Base-by-base conservation (phyloP, 2,113 vertebrate genomes). In the Loxodonta africana region DNA sequence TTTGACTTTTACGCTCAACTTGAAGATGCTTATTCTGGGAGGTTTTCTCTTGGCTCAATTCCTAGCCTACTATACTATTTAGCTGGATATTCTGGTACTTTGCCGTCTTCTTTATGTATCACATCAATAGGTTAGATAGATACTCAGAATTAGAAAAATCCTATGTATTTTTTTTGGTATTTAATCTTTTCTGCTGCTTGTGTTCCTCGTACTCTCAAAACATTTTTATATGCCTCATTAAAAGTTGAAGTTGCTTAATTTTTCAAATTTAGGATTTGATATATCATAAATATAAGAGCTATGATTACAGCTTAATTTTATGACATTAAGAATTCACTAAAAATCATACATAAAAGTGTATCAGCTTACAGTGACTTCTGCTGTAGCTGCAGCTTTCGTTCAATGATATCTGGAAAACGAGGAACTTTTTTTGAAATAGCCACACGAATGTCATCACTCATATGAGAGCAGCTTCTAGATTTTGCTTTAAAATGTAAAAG, bases 401-500 rank as follows among this genome's bases (percentile, higher is more conserved):
- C 96, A 90, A 97, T 94, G 88, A 97, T 97, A 65, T 97, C 96
- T 84, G 97, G 96, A 83, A 97, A 97, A 94, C 88, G 97, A 97
- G 97, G 97, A 90, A 97, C 85, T 67, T 95, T 97, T 97, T 97
- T 97, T 53, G 96, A 97, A 96, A 97, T 97, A 90, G 97, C 96
- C 76, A 97, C 91, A 76, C 85, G 96, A 44, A 97, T 96, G 78
- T 97, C 96, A 57, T 96, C 94, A 81, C 63, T 96, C 91, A 96
- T 8, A 83, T 83, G 95, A 88, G 96, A 51, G 92, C 69, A 85
- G 87, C 90, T 91, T 94, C 95, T 95, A 73, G 97, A 95, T 80
- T 98, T 98, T 48, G 95, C 95, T 91, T 95, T 98, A 84, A 98
- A 96, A 87, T 98, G 97, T 88, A 98, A 92, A 92, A 98, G 96